Evolutionary conservation across 2,797 vertebrate species (phyloP).

Genomic region (Morelia viridis): DNA sequence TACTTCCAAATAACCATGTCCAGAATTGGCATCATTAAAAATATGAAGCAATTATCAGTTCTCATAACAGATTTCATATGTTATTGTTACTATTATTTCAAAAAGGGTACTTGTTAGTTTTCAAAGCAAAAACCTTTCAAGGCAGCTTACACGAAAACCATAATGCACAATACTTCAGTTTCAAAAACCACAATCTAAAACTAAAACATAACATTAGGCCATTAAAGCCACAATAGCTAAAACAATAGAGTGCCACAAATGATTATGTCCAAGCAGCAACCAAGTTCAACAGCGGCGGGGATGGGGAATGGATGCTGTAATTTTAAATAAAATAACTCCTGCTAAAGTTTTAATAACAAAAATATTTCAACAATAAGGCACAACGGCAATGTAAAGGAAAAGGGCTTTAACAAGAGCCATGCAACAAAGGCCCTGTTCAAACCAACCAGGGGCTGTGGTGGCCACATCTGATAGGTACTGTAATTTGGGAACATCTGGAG

Average conservation of each 20-base stretch:
- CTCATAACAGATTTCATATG: not conserved
- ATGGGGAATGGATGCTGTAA: not conserved
- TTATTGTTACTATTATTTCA: not conserved
- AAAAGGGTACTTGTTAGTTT: not conserved
- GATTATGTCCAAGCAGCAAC: not conserved
- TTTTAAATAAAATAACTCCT: not conserved
- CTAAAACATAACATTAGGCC: not conserved
- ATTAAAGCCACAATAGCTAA: not conserved
- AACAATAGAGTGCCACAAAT: not conserved
- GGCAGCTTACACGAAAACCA: not conserved
- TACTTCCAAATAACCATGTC: not conserved
- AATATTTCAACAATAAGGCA: not conserved
- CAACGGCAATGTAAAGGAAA: not conserved
- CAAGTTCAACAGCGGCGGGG: not conserved
- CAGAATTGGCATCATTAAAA: not conserved
- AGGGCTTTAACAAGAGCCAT: not conserved
- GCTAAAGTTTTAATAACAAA: not conserved
- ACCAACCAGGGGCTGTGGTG: not conserved
- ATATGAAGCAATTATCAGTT: not conserved
- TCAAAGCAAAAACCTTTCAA: not conserved
- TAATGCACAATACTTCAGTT: not conserved
- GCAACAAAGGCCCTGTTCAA: not conserved
- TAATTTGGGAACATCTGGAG: not conserved
- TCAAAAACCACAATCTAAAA: conserved; percentile 1
- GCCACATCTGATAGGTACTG: not conserved